Conservation (phyloP, 2,113 vertebrate species). For the Tamias sibiricus region DNA sequence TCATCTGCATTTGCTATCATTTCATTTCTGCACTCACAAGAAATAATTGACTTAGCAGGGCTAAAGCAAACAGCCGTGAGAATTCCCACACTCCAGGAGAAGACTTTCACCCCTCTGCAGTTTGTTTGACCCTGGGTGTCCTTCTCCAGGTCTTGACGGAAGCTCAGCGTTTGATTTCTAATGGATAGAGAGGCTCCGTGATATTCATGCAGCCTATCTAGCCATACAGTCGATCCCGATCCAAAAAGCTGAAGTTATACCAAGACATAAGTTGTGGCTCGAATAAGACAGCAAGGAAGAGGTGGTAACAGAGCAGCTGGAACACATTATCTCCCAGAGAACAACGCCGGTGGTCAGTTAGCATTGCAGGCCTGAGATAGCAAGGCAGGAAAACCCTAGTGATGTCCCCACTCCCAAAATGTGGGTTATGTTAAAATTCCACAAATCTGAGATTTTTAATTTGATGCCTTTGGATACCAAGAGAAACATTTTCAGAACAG, state of each 20-base stretch:
- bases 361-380: slow-evolving; percentile 60
- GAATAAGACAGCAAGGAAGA: slow-evolving; percentile 51
- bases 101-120: not conserved
- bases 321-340: slow-evolving; percentile 67
- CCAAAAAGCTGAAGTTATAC: not conserved
- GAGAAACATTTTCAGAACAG: slow-evolving; percentile 63
- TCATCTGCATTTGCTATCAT: not conserved
- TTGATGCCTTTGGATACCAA: slow-evolving; percentile 66
- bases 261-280: slow-evolving; percentile 8
- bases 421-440: slow-evolving; percentile 78
- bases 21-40: slow-evolving; percentile 21
- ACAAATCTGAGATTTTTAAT: slow-evolving; percentile 70
- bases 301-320: slow-evolving; percentile 66
- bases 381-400: slow-evolving; percentile 62
- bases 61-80: not conserved
- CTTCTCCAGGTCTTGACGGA: not conserved
- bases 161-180: slow-evolving; percentile 40
- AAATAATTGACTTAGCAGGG: not conserved
- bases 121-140: not conserved
- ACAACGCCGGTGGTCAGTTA: slow-evolving; percentile 69
- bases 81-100: not conserved
- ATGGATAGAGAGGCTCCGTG: not conserved
- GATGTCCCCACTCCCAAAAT: slow-evolving; percentile 42
- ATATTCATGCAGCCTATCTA: not conserved
- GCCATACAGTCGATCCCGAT: not conserved